Base-by-base conservation (phyloP, 2,113 vertebrate species). In the Chinchilla lanigera region DNA sequence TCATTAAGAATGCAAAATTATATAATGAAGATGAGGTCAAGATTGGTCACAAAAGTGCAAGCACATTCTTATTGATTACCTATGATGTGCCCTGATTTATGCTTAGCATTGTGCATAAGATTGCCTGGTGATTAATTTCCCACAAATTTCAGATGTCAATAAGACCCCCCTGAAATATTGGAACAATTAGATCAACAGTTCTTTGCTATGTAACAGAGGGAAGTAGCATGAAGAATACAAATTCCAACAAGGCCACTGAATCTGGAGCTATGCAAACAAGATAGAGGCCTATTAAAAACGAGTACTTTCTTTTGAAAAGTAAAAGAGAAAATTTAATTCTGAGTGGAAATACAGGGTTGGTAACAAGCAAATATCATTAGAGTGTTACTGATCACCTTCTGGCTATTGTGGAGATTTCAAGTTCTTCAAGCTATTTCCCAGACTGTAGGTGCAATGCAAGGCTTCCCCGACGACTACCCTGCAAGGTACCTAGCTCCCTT, bases 11-110 rank as follows among this genome's bases (percentile, higher is more conserved):
- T 69, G 38, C 17, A 69, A 93, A 85, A 97, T 96, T 94, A 89
- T 58, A 95, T 89, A 96, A 94, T 93, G 38, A 82, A 96, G 92
- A 95, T 97, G 95, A 95, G 75, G 84, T 97, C 92, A 97, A 61
- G 96, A 84, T 82, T 84, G 67, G 89, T 95, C 84, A 94, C 47
- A 63, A 52, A 71, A n/a, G 50, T 93, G 2, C 41, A 86, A 38
- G 56, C 35, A 16, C 24, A 77, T 77, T 87, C 35, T 92, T 95
- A 97, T 90, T 93, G 92, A 97, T 97, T 78, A 95, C 8, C 7
- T 90, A 44, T 92, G 95, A 93, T 88, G 13, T 44, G 52, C 50
- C n/a, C 38, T 95, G 67, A 95, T 95, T 77, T 94, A 85, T 78
- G 71, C 47, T 95, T 71, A 67, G 7, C 11, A 22, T 12, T 95